phyloP scores from a whole-genome alignment of 1,140 invertebrate species.

The Drosophila nigromelanica region DNA sequence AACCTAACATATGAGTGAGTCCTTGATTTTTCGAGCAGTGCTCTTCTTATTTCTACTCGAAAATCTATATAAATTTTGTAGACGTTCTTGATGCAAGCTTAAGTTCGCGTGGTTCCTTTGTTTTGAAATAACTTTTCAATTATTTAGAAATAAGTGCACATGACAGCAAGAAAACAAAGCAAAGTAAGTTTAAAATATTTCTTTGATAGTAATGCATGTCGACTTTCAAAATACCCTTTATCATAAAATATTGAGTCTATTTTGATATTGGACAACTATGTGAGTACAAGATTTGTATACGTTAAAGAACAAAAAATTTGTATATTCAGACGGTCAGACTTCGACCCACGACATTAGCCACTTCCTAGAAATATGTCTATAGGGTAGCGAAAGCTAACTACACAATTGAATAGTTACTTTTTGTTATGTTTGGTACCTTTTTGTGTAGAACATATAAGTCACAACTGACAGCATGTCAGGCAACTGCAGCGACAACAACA shows the following conservation, averaged over 20 bases:
- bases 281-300: no score
- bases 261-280: no score
- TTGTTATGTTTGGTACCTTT: slow-evolving; percentile 49
- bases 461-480: slow-evolving; percentile 55
- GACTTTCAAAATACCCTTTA: slow-evolving; percentile 28
- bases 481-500: slow-evolving; percentile 50
- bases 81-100: slow-evolving; percentile 23
- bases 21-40: slow-evolving; percentile 63
- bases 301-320: no score
- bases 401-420: slow-evolving; percentile 25
- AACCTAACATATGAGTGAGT: slow-evolving; percentile 78
- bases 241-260: no score
- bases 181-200: slow-evolving; percentile 35
- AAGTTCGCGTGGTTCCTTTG: slow-evolving; percentile 29
- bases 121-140: slow-evolving; percentile 71
- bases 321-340: no score
- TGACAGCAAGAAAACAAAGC: slow-evolving; percentile 60
- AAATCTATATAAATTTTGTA: slow-evolving; percentile 58
- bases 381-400: not conserved
- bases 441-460: slow-evolving; percentile 53
- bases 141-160: slow-evolving; percentile 75
- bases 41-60: slow-evolving; percentile 14
- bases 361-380: not conserved
- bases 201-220: not conserved
- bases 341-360: not conserved